Evolutionary conservation across 2,888 invertebrate species (phyloP).

Genomic region (Oegoconia quadripuncta): DNA sequence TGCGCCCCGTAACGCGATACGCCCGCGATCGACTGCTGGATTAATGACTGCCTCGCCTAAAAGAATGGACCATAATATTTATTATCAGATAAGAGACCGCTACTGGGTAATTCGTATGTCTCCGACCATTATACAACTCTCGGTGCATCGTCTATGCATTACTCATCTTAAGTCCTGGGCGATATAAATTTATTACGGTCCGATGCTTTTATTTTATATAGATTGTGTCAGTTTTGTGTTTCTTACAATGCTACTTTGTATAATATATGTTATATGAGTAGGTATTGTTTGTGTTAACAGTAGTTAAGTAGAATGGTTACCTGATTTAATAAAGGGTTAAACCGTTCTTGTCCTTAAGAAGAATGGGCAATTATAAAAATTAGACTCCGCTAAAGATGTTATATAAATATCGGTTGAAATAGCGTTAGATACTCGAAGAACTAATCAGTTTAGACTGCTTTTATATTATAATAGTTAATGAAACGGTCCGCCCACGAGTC

Average conservation of each 20-base stretch:
- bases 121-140: constrained; percentile 62
- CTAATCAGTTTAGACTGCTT: constrained; percentile 68
- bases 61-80: constrained; percentile 78
- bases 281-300: constrained; percentile 32
- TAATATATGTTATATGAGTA: constrained; percentile 42
- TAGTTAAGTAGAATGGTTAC: constrained; percentile 15
- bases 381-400: constrained; percentile 33
- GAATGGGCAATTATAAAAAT: constrained; percentile 17
- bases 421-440: constrained; percentile 51
- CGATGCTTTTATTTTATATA: constrained; percentile 53
- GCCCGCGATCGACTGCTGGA: constrained; percentile 70
- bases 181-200: constrained; percentile 66
- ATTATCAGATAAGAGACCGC: constrained; percentile 75
- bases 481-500: constrained; percentile 68
- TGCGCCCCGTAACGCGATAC: constrained; percentile 73
- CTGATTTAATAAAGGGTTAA: not conserved
- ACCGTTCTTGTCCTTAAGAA: constrained; percentile 13
- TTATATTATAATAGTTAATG: constrained; percentile 74
- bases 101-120: constrained; percentile 76
- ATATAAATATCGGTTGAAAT: constrained; percentile 45
- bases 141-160: constrained; percentile 66
- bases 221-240: constrained; percentile 55
- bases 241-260: constrained; percentile 39
- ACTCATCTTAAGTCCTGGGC: constrained; percentile 59
- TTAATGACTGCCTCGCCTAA: constrained; percentile 77